These are phyloP conservation scores for Argyrosomus japonicus DNA, from an alignment of 2,113 vertebrate genomes.

Conservation along the genomic window DNA sequence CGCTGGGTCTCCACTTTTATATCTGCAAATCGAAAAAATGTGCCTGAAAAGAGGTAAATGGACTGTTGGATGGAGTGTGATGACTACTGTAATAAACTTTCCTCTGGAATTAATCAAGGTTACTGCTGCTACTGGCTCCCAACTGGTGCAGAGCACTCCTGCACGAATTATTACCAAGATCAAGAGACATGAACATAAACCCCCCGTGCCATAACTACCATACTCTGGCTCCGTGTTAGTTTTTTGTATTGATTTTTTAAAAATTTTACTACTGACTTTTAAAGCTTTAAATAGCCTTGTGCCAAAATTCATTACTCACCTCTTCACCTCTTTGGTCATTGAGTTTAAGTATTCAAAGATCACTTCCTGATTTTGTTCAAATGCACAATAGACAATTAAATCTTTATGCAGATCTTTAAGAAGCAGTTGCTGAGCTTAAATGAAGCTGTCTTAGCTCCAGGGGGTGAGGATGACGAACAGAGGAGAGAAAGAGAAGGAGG, in stretches of 20 bases:
- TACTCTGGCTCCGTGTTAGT: constrained; percentile 31
- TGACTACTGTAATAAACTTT: background rate
- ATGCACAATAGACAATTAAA: background rate
- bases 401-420: background rate
- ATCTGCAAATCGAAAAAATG: background rate
- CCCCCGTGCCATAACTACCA: constrained; percentile 14
- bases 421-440: constrained; percentile 15
- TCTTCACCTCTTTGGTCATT: constrained; percentile 16
- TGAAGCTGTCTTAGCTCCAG: background rate
- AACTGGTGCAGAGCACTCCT: constrained; percentile 14
- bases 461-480: constrained; percentile 14
- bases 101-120: constrained; percentile 26
- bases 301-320: constrained; percentile 51
- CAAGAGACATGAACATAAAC: constrained; percentile 53
- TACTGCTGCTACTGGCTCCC: background rate
- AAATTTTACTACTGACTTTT: constrained; percentile 60
- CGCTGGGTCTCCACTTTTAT: background rate
- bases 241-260: constrained; percentile 61
- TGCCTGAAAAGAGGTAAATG: background rate
- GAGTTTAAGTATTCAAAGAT: background rate
- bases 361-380: background rate
- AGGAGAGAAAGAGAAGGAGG: background rate
- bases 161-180: constrained; percentile 55
- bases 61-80: background rate
- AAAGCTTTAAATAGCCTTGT: constrained; percentile 61